Percentiles rank a stretch among this genome's conserved stretches.
Conservation (phyloP, 2,888 invertebrate genomes). For the Lucinisca nassula region DNA sequence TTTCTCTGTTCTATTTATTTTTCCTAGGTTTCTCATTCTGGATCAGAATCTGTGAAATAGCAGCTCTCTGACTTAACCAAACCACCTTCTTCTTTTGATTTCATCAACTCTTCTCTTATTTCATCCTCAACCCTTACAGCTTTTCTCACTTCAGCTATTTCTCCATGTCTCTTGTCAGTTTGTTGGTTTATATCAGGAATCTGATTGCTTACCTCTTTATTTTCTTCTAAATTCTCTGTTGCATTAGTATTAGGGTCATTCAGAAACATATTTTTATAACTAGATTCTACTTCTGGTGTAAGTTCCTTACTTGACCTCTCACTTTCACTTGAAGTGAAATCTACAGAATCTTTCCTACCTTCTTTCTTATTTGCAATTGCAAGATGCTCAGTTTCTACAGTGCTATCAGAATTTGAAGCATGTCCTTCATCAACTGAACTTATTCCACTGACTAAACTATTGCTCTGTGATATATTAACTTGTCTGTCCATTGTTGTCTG, state of each 20-base stretch:
- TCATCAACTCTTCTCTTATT: background rate
- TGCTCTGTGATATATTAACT: background rate
- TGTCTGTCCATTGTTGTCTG: no score
- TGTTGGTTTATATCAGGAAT: background rate
- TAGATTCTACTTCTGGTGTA: background rate
- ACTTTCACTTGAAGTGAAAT: background rate
- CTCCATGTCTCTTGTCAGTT: background rate
- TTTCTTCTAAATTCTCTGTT: background rate
- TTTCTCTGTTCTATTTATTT: no score
- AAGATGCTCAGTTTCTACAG: background rate
- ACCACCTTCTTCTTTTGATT: background rate
- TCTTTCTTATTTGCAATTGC: background rate
- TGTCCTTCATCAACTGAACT: no score
- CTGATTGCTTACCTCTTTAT: background rate
- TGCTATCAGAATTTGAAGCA: no score
- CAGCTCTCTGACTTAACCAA: constrained; percentile 26
- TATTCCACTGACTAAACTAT: background rate
- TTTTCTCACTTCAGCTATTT: background rate
- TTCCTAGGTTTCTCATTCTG: background rate
- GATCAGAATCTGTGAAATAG: constrained; percentile 63
- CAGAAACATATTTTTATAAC: background rate
- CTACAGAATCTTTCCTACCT: background rate
- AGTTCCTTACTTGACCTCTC: background rate
- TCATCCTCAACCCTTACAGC: background rate
- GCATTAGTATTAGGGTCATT: background rate